Evolutionary conservation across 30 jellyfish, hydroid and myxozoan genomes (phyloP).

Genomic region (Pelagia noctiluca): DNA sequence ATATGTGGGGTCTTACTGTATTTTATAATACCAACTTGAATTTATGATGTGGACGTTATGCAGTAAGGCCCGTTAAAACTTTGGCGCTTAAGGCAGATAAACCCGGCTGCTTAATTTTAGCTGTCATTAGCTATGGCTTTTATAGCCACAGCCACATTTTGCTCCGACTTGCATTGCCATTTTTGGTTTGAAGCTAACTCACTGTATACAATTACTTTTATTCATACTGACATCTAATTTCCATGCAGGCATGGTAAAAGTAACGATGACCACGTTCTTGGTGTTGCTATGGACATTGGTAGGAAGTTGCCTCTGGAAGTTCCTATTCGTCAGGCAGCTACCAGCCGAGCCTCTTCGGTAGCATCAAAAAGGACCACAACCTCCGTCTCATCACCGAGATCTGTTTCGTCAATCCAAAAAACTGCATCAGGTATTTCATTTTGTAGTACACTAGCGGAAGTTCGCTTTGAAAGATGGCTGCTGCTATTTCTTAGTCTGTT

Average conservation of each 20-base stretch:
- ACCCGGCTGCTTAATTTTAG: background rate
- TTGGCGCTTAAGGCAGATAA: background rate
- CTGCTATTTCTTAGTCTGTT: no score
- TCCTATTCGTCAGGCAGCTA: slow-evolving; percentile 3
- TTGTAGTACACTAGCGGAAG: background rate
- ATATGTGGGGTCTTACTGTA: no score
- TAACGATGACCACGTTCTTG: slow-evolving; percentile 63
- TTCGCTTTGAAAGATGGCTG: no score
- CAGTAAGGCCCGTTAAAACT: background rate
- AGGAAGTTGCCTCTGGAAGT: slow-evolving; percentile 58
- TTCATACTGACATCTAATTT: no score
- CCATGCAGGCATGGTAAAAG: slow-evolving; percentile 47
- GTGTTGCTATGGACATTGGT: slow-evolving; percentile 28
- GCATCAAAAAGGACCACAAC: background rate
- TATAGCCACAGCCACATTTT: no score
- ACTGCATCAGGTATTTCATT: background rate
- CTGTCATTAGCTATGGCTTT: no score
- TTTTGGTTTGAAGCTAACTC: no score
- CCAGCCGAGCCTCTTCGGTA: slow-evolving; percentile 50
- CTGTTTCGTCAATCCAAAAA: background rate
- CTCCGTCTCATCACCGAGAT: slow-evolving; percentile 1
- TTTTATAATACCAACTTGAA: no score
- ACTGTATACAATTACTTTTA: no score
- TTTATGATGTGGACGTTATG: no score
- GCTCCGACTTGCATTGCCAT: no score